Conservation (phyloP, 1,140 invertebrate species). For the Euura lappo region DNA sequence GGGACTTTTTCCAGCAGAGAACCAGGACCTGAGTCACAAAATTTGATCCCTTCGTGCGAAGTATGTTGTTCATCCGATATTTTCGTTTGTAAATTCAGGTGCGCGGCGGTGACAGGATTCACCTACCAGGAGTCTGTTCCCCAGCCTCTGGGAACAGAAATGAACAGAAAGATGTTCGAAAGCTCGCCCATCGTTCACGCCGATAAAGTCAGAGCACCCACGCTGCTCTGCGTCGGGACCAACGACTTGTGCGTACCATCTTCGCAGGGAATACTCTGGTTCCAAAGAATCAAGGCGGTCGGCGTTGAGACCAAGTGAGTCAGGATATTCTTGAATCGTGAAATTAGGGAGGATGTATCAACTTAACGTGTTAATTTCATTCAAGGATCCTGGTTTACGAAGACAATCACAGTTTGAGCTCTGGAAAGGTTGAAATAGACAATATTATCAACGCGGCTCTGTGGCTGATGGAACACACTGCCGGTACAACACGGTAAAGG, state of each 20-base stretch:
- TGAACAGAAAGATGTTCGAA: constrained; percentile 67
- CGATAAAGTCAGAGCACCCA: constrained; percentile 79
- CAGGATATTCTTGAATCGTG: too few relatives aligned
- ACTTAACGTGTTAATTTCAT: constrained; percentile 27
- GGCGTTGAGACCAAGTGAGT: constrained; percentile 64
- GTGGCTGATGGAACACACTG: constrained; percentile 67
- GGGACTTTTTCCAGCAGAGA: too few relatives aligned
- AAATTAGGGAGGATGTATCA: constrained; percentile 20
- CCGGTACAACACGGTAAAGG: background rate
- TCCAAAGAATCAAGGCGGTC: constrained; percentile 69
- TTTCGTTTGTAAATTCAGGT: constrained; percentile 41
- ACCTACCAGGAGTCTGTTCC: constrained; percentile 34
- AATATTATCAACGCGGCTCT: constrained; percentile 69
- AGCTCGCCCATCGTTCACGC: constrained; percentile 71
- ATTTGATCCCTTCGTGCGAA: constrained; percentile 15
- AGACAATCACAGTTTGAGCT: constrained; percentile 73
- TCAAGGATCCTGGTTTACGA: constrained; percentile 74
- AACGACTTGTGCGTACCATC: constrained; percentile 84
- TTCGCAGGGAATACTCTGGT: constrained; percentile 76
- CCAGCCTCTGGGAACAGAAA: constrained; percentile 57
- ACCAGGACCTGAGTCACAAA: too few relatives aligned
- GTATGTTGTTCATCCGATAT: constrained; percentile 1
- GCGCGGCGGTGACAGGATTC: constrained; percentile 38
- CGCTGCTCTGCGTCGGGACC: constrained; percentile 79
- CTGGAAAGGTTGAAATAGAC: constrained; percentile 70